These are phyloP conservation scores for Rhizoglyphus robini DNA, from an alignment of 1,140 invertebrate species.

Conservation along the genomic window DNA sequence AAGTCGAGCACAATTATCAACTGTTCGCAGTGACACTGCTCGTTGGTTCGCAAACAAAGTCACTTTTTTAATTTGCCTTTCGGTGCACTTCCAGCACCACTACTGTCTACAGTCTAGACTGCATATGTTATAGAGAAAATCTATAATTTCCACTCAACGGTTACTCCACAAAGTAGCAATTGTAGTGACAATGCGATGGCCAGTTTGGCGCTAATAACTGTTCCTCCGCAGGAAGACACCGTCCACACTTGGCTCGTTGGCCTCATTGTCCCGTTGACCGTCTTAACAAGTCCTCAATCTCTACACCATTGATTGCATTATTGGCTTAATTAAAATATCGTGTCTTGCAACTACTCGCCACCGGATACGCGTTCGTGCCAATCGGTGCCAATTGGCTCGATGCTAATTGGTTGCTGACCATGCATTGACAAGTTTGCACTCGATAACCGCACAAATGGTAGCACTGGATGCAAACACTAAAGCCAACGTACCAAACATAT, in stretches of 20 bases:
- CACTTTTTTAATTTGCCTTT: background rate
- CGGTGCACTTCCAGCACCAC: background rate
- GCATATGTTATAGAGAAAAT: conserved; percentile 14
- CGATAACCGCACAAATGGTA: too few species aligned
- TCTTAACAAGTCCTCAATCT: too few species aligned
- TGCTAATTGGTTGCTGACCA: too few species aligned
- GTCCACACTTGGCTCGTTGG: too few species aligned
- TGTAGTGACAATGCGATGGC: background rate
- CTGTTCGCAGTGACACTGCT: background rate
- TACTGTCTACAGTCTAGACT: background rate
- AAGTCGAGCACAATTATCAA: conserved; percentile 1
- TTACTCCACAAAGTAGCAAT: background rate
- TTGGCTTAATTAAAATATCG: background rate
- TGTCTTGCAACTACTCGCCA: background rate
- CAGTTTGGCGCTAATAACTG: background rate
- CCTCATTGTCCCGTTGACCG: too few species aligned
- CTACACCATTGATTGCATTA: too few species aligned
- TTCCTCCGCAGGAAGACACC: too few species aligned
- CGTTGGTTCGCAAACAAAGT: background rate
- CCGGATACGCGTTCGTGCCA: background rate
- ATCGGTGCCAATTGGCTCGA: background rate
- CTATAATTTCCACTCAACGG: conserved; percentile 15
- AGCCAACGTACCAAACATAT: too few species aligned
- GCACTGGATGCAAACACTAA: too few species aligned
- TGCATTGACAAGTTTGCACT: too few species aligned